These are phyloP conservation scores for Holotrichia oblita DNA, from an alignment of 1,140 invertebrate genomes.

Conservation along the genomic window DNA sequence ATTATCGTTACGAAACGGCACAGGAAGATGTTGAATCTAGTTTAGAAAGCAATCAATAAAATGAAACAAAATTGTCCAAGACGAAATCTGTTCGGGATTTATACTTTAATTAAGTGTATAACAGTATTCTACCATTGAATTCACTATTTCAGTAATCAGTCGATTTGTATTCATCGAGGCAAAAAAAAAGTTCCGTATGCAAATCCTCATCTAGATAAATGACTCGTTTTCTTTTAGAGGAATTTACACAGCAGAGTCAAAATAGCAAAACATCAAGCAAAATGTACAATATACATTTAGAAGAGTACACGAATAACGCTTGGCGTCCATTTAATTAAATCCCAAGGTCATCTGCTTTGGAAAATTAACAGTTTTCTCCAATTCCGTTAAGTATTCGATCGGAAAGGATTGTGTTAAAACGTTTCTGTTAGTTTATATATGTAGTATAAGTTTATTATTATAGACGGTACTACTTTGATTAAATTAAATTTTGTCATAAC, in stretches of 20 bases:
- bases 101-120: neutral
- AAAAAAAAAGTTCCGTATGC: constrained; percentile 15
- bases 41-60: neutral
- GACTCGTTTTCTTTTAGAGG: neutral
- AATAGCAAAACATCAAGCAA: constrained; percentile 29
- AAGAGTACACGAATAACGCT: neutral
- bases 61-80: neutral
- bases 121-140: neutral
- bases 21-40: too few species aligned
- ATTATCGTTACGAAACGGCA: too few species aligned
- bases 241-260: neutral
- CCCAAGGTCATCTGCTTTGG: neutral
- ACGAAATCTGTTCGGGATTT: neutral
- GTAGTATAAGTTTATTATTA: too few species aligned
- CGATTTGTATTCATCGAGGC: constrained; percentile 19
- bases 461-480: too few species aligned
- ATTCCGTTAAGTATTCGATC: constrained; percentile 12
- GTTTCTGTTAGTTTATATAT: neutral
- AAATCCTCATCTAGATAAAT: neutral
- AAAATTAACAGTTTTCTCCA: constrained; percentile 19
- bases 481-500: too few species aligned
- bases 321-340: constrained; percentile 18
- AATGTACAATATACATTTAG: neutral
- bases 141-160: constrained; percentile 12
- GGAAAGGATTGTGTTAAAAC: neutral